Evolutionary conservation across 2,113 vertebrate genomes (phyloP).

Genomic region (Symphodus melops): DNA sequence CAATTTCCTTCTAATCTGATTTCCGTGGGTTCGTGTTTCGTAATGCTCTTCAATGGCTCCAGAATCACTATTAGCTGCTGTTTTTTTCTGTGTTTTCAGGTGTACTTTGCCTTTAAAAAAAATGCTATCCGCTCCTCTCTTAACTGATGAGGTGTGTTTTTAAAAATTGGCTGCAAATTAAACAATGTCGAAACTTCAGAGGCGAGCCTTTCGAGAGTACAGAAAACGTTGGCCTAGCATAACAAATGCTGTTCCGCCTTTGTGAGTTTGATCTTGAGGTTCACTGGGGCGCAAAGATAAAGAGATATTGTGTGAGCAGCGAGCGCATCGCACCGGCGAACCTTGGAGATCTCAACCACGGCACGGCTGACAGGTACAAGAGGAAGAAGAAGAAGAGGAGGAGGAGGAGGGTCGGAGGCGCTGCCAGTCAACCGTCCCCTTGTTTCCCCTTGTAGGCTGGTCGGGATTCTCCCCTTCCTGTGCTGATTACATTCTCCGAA

Average conservation of each 20-base stretch:
- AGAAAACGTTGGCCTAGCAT: slow-evolving; percentile 14
- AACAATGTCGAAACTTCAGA: slow-evolving; percentile 30
- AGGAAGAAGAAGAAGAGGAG: background rate
- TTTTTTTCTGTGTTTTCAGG: background rate
- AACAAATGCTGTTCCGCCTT: slow-evolving; percentile 17
- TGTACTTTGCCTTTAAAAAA: slow-evolving; percentile 1
- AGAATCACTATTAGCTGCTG: too few species aligned
- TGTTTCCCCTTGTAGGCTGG: slow-evolving; percentile 47
- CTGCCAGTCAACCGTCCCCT: slow-evolving; percentile 55
- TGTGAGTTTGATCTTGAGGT: slow-evolving; percentile 14
- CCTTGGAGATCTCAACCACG: slow-evolving; percentile 45
- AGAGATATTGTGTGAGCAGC: slow-evolving; percentile 51
- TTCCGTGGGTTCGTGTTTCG: slow-evolving; percentile 2
- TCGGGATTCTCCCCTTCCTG: slow-evolving; percentile 48
- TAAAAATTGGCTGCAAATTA: slow-evolving; percentile 33
- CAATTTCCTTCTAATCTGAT: background rate
- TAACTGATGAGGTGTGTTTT: slow-evolving; percentile 20
- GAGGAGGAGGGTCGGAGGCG: slow-evolving; percentile 17
- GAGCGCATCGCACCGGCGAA: slow-evolving; percentile 26
- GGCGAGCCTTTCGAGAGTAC: slow-evolving; percentile 32
- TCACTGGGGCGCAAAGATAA: slow-evolving; percentile 35
- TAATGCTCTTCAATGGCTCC: background rate
- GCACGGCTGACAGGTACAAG: slow-evolving; percentile 55
- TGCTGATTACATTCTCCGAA: slow-evolving; percentile 65
- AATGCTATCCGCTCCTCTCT: slow-evolving; percentile 9